These are phyloP conservation scores for Oenanthe oenanthe DNA, from an alignment of 2,113 vertebrate genomes.

Conservation along the genomic window DNA sequence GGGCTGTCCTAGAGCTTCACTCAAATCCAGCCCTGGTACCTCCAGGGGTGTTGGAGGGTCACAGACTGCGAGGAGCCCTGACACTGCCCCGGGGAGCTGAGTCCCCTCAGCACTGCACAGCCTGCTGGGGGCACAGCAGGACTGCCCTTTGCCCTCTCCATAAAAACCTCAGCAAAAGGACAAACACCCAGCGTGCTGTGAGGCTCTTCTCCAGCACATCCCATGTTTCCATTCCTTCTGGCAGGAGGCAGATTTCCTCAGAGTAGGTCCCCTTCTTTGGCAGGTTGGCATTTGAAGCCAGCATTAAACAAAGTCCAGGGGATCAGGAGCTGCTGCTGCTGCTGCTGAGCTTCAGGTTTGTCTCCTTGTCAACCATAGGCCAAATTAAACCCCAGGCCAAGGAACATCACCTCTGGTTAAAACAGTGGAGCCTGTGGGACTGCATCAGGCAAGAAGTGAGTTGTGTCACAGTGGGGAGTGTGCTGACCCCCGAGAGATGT, in stretches of 20 bases:
- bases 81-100: background rate
- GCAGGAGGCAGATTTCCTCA: background rate
- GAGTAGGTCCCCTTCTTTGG: background rate
- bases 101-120: background rate
- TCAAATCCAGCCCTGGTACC: background rate
- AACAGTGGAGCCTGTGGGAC: background rate
- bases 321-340: background rate
- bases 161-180: background rate
- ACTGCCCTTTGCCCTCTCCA: background rate
- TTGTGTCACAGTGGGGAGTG: background rate
- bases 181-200: background rate
- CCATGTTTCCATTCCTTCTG: background rate
- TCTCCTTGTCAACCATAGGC: background rate
- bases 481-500: background rate
- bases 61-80: background rate
- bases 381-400: background rate
- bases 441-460: background rate
- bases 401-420: background rate
- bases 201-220: background rate
- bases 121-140: background rate
- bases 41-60: background rate
- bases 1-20: background rate
- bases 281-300: background rate
- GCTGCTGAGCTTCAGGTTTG: background rate
- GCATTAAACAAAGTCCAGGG: background rate